Percentiles rank a stretch among this genome's conserved stretches.
Evolutionary conservation across 2,888 invertebrate species (phyloP).

Genomic region (Noctua janthina): DNA sequence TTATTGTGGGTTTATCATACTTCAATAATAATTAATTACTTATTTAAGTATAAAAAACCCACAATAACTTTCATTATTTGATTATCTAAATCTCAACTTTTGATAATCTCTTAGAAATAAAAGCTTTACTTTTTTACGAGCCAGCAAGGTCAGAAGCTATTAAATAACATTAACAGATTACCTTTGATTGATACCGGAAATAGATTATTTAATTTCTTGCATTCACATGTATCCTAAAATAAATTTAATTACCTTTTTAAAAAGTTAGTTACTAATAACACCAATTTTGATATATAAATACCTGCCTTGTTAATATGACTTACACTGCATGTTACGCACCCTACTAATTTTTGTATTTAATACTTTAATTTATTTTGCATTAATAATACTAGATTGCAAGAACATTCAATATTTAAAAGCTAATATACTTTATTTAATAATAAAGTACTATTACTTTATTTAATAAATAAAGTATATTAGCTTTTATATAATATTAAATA

Average conservation of each 20-base stretch:
- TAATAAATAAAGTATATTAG: no score
- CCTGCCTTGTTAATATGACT: not conserved
- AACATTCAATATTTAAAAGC: not conserved
- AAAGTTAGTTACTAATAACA: not conserved
- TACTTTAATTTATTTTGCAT: not conserved
- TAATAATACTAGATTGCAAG: not conserved
- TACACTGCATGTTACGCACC: slow-evolving; percentile 28
- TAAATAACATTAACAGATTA: not conserved
- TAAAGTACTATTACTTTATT: no score
- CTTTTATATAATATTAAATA: no score
- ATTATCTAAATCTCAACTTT: not conserved
- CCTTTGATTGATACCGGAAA: no score
- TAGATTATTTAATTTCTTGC: no score
- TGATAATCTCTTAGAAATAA: not conserved
- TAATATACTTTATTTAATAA: not conserved
- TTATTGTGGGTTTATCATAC: not conserved
- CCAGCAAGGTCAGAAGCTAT: not conserved
- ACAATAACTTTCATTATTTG: no score
- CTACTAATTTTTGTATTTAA: not conserved
- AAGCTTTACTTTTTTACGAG: not conserved
- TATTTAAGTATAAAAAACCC: no score
- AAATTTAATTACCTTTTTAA: no score
- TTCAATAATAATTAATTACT: not conserved
- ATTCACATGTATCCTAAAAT: not conserved
- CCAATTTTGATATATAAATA: not conserved